Conservation (phyloP, 2,797 vertebrate species). For the Rachycentron canadum region DNA sequence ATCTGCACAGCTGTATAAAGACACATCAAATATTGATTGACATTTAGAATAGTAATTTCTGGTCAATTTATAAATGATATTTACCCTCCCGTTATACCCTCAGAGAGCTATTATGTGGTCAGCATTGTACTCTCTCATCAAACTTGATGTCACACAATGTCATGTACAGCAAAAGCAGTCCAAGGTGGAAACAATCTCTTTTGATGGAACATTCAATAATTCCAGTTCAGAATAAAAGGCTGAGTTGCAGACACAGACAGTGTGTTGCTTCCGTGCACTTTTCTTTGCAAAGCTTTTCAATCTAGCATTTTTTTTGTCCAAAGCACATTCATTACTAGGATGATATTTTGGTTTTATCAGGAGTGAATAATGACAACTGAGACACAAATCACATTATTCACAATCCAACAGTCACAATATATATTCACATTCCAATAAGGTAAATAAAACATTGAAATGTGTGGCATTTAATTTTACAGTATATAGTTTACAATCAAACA, state of each 20-base stretch:
- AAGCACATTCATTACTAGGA: background rate
- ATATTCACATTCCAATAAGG: slow-evolving; percentile 3
- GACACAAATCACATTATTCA: background rate
- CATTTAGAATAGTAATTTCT: slow-evolving; percentile 14
- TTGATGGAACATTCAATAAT: slow-evolving; percentile 25
- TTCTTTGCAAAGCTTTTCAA: slow-evolving; percentile 27
- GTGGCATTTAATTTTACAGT: background rate
- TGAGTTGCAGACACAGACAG: slow-evolving; percentile 3
- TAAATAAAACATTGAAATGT: background rate
- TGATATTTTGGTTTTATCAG: background rate
- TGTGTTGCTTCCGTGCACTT: slow-evolving; percentile 13
- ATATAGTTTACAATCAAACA: background rate
- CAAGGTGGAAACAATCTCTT: slow-evolving; percentile 37
- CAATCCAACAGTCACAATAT: background rate
- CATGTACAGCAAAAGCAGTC: slow-evolving; percentile 18
- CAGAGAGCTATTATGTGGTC: slow-evolving; percentile 6
- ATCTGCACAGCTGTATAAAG: slow-evolving; percentile 1
- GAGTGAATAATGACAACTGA: background rate
- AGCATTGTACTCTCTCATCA: slow-evolving; percentile 14
- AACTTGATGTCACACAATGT: slow-evolving; percentile 42
- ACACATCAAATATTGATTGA: slow-evolving; percentile 7
- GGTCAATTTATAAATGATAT: slow-evolving; percentile 30
- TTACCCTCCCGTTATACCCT: background rate
- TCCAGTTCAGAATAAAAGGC: slow-evolving; percentile 33
- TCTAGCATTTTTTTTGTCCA: background rate